phyloP scores from a whole-genome alignment of 2,888 invertebrate species.

The Arge pagana region DNA sequence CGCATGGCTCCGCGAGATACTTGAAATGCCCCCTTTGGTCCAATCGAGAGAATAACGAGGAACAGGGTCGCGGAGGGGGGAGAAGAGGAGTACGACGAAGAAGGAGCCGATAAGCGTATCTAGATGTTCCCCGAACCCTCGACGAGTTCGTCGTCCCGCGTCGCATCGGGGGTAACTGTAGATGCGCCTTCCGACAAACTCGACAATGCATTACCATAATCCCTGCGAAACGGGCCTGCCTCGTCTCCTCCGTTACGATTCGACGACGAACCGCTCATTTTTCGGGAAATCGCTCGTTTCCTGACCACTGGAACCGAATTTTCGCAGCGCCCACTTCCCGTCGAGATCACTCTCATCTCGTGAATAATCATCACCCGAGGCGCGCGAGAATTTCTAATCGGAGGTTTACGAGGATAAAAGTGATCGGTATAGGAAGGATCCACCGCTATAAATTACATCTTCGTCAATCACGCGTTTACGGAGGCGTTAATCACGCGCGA shows the following conservation, averaged over 20 bases:
- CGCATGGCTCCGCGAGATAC: conserved; percentile 16
- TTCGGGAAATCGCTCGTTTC: too few species aligned
- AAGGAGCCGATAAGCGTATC: conserved; percentile 18
- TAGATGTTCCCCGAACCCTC: conserved; percentile 1
- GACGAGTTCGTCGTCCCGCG: neutral
- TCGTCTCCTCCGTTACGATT: neutral
- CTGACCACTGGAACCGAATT: too few species aligned
- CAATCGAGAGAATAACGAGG: conserved; percentile 19
- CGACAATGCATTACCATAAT: conserved; percentile 20
- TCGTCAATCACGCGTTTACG: too few species aligned
- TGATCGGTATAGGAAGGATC: too few species aligned
- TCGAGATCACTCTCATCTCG: neutral
- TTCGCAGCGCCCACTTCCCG: neutral
- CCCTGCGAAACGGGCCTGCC: conserved; percentile 14
- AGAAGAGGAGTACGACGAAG: too few species aligned
- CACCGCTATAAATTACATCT: too few species aligned
- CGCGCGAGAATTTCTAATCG: neutral
- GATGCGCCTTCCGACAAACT: conserved; percentile 12
- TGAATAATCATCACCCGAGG: neutral
- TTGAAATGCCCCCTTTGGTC: conserved; percentile 7
- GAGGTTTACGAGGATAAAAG: too few species aligned
- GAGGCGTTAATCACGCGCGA: too few species aligned
- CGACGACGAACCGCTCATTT: too few species aligned
- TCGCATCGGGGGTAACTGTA: conserved; percentile 15
- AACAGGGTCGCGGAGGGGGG: too few species aligned